Percentiles rank a stretch among this genome's conserved stretches.
Evolutionary conservation across 2,888 invertebrate genomes (phyloP).

Genomic region (Leucania comma): DNA sequence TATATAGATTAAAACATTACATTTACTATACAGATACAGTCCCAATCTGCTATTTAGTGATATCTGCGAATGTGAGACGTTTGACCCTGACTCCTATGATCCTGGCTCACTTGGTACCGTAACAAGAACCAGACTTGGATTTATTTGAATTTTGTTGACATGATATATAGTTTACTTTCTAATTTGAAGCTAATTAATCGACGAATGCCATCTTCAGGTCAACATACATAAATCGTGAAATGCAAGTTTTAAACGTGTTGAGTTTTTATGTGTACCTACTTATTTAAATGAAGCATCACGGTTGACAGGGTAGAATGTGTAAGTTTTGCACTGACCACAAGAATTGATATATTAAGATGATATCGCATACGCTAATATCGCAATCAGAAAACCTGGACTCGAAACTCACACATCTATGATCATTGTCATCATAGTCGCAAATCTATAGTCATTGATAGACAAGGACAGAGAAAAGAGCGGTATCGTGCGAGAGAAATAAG

Average conservation of each 20-base stretch:
- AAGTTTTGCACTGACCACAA: neutral
- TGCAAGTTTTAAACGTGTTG: neutral
- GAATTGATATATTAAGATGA: too few relatives aligned
- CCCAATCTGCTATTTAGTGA: slow-evolving; percentile 5
- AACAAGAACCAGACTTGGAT: slow-evolving; percentile 7
- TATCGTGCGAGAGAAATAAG: too few relatives aligned
- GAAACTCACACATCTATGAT: too few relatives aligned
- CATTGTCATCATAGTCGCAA: too few relatives aligned
- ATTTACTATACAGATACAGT: neutral
- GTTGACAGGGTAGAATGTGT: neutral
- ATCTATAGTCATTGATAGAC: too few relatives aligned
- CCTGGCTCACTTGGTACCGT: slow-evolving; percentile 17
- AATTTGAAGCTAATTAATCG: neutral
- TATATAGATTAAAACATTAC: neutral
- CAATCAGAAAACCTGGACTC: too few relatives aligned
- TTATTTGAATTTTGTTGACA: neutral
- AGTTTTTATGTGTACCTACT: neutral
- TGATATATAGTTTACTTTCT: slow-evolving; percentile 9
- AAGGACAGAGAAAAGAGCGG: too few relatives aligned
- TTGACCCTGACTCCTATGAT: slow-evolving; percentile 12
- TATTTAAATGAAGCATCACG: neutral
- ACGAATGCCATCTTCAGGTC: neutral
- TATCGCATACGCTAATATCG: too few relatives aligned
- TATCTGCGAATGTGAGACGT: slow-evolving; percentile 10
- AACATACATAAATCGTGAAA: neutral